Evolutionary conservation across 2,113 vertebrate genomes (phyloP), one percentile per base, ranked within the genome.

Genomic region (Tautogolabrus adspersus): DNA sequence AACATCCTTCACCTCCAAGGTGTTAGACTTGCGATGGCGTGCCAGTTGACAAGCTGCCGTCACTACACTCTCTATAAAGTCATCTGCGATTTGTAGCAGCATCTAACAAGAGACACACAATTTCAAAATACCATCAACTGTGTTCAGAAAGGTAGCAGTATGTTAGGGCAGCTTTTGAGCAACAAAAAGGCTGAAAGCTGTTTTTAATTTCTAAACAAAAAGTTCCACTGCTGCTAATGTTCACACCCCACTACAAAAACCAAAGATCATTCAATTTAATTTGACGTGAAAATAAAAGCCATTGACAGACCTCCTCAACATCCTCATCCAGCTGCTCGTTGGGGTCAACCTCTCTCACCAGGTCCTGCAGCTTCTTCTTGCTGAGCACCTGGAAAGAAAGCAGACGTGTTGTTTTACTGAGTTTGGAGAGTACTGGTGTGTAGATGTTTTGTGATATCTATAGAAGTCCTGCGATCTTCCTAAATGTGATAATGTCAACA

Each of bases 261-360:
- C 1, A n/a, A 26, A 26, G 2, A 26, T 26, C 26, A 34, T 34
- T 34, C 30, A 6, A 34, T 2, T 42, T 21, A 0, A 44, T n/a
- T 21, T 58, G 1, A 55, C 56, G 34, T 1, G 16, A 0, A 2
- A 23, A 19, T 23, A 37, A 12, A 62, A 70, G 75, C 3, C 10
- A 15, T 4, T 16, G 49, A 82, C 95, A 75, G 62, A 99, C 98
- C 94, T 99, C 98, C 73, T 99, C 98, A 10, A 99, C 98, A 34
- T 99, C 98, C 82, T 99, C 98, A 94, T 99, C 98, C 89, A 99
- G 93, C 89, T 99, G 98, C 83, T 99, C 98, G 0, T 99, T 99
- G 0, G 98, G 98, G 85, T 99, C 98, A 61, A 99, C 97, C 91
- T 99, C 98, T 80, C 98, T 95, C 76, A 99, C 98, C 88, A 99